Evolutionary conservation across 2,888 invertebrate genomes (phyloP).

Genomic region (Mactromeris polynyma): DNA sequence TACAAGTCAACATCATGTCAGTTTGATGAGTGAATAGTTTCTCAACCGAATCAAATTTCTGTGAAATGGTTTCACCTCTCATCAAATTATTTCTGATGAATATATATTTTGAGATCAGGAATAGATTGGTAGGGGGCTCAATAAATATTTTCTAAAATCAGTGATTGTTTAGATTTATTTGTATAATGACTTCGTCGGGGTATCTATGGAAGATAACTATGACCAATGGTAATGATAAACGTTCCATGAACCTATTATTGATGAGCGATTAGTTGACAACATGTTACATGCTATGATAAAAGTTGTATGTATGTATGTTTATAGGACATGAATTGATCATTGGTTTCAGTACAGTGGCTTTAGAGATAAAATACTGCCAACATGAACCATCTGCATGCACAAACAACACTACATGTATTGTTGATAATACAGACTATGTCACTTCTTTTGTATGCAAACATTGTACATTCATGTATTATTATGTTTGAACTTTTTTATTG

Average conservation of each 20-base stretch:
- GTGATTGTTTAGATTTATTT: background rate
- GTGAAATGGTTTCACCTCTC: background rate
- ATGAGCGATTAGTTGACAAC: background rate
- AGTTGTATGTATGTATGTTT: background rate
- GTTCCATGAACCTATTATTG: background rate
- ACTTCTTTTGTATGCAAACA: too few relatives aligned
- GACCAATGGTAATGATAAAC: background rate
- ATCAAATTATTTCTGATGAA: background rate
- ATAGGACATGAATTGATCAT: background rate
- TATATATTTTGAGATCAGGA: background rate
- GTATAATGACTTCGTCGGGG: background rate
- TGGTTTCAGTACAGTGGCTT: background rate
- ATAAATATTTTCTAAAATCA: background rate
- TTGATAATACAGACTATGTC: too few relatives aligned
- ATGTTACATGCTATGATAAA: background rate
- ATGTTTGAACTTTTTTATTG: too few relatives aligned
- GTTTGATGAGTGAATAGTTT: background rate
- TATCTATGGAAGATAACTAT: background rate
- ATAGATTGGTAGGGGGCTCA: background rate
- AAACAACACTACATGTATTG: too few relatives aligned
- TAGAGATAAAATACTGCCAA: background rate
- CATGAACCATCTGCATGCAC: too few relatives aligned
- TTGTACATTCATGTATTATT: too few relatives aligned
- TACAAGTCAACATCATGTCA: conserved; percentile 7
- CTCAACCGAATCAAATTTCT: background rate